A percentile compares a stretch with the other conserved stretches of the same genome.
Evolutionary conservation across 2,113 vertebrate species (phyloP).

Genomic region (Myocastor coypus): DNA sequence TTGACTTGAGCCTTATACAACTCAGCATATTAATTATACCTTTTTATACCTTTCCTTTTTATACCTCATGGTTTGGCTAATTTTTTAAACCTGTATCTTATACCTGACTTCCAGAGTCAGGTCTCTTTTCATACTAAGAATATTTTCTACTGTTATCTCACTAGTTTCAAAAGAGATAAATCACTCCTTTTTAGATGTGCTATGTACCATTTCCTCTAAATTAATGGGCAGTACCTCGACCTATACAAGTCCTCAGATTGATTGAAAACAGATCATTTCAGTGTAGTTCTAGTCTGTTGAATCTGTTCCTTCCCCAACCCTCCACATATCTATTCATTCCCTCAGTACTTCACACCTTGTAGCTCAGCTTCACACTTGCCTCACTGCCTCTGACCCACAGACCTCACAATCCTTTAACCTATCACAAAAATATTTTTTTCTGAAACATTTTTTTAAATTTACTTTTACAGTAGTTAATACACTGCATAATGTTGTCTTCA

Average conservation of each 20-base stretch:
- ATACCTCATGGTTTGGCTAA: no score
- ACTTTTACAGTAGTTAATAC: no score
- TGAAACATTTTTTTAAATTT: background rate
- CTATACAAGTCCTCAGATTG: background rate
- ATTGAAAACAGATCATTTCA: background rate
- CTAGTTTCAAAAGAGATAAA: background rate
- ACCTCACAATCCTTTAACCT: background rate
- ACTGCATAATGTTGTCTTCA: no score
- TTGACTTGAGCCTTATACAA: no score
- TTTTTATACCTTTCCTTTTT: no score
- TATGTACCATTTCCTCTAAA: background rate
- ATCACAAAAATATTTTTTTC: background rate
- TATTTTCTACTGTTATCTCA: background rate
- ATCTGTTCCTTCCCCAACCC: background rate
- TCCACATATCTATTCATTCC: background rate
- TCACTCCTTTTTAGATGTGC: background rate
- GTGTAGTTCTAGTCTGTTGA: background rate
- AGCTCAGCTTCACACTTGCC: background rate
- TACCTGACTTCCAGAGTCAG: background rate
- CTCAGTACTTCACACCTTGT: background rate
- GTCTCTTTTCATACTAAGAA: background rate
- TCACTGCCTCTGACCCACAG: background rate
- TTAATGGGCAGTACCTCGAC: background rate
- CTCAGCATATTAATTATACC: no score
- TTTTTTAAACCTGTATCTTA: background rate